These are phyloP conservation scores for Malurus splendens DNA, from an alignment of 2,797 vertebrate species.

Conservation along the genomic window DNA sequence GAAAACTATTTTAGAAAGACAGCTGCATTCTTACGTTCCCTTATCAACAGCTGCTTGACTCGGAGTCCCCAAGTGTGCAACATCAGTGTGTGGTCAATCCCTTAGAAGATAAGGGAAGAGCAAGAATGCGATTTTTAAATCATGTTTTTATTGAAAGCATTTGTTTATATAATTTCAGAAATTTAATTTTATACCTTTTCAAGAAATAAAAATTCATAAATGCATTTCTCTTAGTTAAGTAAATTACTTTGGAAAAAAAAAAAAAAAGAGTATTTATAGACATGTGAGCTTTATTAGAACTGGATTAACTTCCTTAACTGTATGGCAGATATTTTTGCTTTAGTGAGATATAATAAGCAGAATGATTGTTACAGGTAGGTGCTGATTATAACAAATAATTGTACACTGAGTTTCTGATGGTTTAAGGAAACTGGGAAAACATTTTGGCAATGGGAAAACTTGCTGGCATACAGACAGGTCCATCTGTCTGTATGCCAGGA, in stretches of 20 bases:
- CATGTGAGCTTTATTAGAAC: not conserved
- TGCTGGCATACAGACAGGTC: not conserved
- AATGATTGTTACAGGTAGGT: constrained; percentile 95
- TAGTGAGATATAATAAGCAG: constrained; percentile 94
- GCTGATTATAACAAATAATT: not conserved
- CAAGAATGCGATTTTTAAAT: not conserved
- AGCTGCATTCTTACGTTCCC: not conserved
- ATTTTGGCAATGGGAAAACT: not conserved
- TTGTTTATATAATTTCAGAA: not conserved
- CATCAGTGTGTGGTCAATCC: not conserved
- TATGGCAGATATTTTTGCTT: constrained; percentile 95
- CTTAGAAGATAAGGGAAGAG: not conserved
- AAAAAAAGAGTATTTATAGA: not conserved
- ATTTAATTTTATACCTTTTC: not conserved
- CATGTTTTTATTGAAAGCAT: not conserved
- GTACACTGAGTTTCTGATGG: not conserved
- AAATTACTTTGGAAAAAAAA: not conserved
- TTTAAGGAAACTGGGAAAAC: not conserved
- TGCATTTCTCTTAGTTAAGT: not conserved
- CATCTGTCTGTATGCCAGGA: not conserved
- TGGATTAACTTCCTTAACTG: constrained; percentile 66
- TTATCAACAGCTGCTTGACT: not conserved
- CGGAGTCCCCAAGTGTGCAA: not conserved
- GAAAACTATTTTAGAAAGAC: not conserved
- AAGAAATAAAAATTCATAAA: not conserved